Base-by-base conservation (phyloP, 2,797 vertebrate species). In the Acipenser ruthenus region DNA sequence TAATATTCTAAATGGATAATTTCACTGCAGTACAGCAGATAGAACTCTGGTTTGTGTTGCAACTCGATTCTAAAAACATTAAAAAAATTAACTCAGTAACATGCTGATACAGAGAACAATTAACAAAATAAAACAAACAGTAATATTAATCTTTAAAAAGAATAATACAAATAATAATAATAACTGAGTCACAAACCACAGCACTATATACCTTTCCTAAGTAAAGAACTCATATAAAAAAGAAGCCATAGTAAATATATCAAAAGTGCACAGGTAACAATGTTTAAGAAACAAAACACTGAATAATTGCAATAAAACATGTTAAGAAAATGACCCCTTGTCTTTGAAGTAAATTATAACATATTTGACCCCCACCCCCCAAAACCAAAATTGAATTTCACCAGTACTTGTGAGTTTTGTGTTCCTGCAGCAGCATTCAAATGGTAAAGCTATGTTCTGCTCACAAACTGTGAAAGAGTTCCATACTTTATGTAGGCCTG, bases 241-340 rank as follows among this genome's bases (percentile, higher is more conserved):
- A 50, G 83, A 85, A 84, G 74, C 83, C 75, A 82, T 82, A 87
- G 79, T 73, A 81, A 89, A 87, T 91, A 88, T 90, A 89, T 91
- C 88, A 85, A 95, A 98, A 97, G 93, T 97, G 94, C 94, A 94
- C 92, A 90, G 86, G 83, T 91, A 88, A 68, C 72, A 80, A 70
- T 62, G 60, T 62, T 62, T 62, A 18, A 70, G 78, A 66, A 73
- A 37, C 23, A 80, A 70, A 76, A 76, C 75, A 82, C 73, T 37
- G 71, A 86, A 76, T 71, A 37, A 79, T 72, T 80, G 77, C 76
- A 78, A 79, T 67, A 75, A 78, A 72, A 72, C 66, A 70, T 69
- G 71, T 65, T 75, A 72, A 82, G 73, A 83, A 79, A 37, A 82
- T 8, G 55, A 77, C 66, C 77, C 78, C 70, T 74, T 73, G 75